A percentile compares a stretch with the other conserved stretches of the same genome.
Evolutionary conservation across 2,797 vertebrate species (phyloP).

Genomic region (Anabas testudineus): DNA sequence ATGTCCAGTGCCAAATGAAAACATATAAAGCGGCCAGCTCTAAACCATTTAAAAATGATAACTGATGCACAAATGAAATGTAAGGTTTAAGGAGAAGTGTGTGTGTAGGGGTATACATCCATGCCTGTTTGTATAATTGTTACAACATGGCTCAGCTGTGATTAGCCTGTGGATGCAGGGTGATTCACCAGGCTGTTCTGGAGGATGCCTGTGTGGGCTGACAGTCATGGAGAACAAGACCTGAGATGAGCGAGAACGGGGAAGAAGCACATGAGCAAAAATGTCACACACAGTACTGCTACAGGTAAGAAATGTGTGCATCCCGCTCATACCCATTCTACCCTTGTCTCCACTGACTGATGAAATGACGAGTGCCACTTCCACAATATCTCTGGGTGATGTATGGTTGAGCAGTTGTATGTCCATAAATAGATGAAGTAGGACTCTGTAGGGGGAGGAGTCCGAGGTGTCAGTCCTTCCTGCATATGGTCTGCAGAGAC

Average conservation of each 20-base stretch:
- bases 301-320: conserved; percentile 3
- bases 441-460: conserved; percentile 37
- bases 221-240: conserved; percentile 45
- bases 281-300: background rate
- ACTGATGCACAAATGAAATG: conserved; percentile 55
- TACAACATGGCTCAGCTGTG: conserved; percentile 44
- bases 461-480: conserved; percentile 40
- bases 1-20: conserved; percentile 17
- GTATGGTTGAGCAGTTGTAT: conserved; percentile 42
- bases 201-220: conserved; percentile 66
- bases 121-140: conserved; percentile 58
- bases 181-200: conserved; percentile 72
- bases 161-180: conserved; percentile 64
- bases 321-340: conserved; percentile 21
- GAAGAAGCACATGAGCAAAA: conserved; percentile 22
- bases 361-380: conserved; percentile 52
- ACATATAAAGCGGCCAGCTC: conserved; percentile 48
- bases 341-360: conserved; percentile 28
- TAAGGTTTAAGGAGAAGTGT: conserved; percentile 26
- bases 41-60: conserved; percentile 48
- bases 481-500: conserved; percentile 58
- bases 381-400: conserved; percentile 31
- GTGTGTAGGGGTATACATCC: conserved; percentile 47
- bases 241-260: conserved; percentile 24
- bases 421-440: conserved; percentile 54